A percentile compares a stretch with the other conserved stretches of the same genome.
Evolutionary conservation across 2,888 invertebrate genomes (phyloP).

Genomic region (Amphipoea lucens): DNA sequence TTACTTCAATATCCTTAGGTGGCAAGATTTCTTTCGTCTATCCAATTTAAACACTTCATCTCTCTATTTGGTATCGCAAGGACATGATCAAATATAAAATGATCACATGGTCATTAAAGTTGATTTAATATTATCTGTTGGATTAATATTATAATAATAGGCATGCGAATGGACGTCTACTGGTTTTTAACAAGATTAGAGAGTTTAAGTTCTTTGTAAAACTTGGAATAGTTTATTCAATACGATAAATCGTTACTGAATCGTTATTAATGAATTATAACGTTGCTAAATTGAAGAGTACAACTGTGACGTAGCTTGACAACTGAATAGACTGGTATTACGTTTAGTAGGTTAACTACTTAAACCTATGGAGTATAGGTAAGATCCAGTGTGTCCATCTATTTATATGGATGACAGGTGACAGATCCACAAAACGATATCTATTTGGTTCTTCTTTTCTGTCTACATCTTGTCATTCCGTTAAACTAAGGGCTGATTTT

Average conservation of each 20-base stretch:
- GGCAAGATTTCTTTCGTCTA: constrained; percentile 20
- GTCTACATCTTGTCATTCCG: background rate
- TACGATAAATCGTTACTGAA: background rate
- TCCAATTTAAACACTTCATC: constrained; percentile 34
- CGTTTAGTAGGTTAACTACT: no score
- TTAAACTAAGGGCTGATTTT: background rate
- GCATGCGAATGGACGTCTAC: constrained; percentile 15
- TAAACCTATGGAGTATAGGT: no score
- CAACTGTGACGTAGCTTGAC: no score
- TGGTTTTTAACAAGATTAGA: background rate
- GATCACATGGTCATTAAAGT: constrained; percentile 33
- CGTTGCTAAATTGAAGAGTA: no score
- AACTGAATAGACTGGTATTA: no score
- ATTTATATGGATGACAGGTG: background rate
- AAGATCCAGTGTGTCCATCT: no score
- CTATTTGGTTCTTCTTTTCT: background rate
- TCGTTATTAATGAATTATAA: background rate
- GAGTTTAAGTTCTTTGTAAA: constrained; percentile 12
- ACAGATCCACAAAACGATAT: background rate
- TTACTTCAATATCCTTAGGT: constrained; percentile 13
- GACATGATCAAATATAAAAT: constrained; percentile 49
- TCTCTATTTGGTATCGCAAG: constrained; percentile 58
- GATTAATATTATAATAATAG: constrained; percentile 25
- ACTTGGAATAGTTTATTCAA: background rate
- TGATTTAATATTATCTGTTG: constrained; percentile 45